Conservation (phyloP, 2,888 invertebrate species). For the Acronicta psi region DNA sequence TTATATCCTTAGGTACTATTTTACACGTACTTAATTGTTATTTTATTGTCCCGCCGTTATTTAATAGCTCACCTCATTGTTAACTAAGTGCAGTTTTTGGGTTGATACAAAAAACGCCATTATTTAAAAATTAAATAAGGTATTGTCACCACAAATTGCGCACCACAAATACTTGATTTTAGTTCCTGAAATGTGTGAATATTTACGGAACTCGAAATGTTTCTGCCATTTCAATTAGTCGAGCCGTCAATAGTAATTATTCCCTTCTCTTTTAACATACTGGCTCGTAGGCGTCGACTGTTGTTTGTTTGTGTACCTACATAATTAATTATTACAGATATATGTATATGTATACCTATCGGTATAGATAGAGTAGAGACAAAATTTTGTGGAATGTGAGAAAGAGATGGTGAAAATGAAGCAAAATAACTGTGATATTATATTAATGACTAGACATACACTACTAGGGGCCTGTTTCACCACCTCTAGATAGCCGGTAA, state of each 20-base stretch:
- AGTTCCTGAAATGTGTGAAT: slow-evolving; percentile 40
- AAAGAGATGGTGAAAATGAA: too few species aligned
- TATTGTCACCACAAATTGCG: slow-evolving; percentile 12
- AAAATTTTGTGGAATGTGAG: too few species aligned
- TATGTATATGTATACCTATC: not conserved
- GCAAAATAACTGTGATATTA: too few species aligned
- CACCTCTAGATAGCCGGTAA: too few species aligned
- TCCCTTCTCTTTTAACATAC: slow-evolving; percentile 31
- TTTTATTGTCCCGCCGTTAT: slow-evolving; percentile 7
- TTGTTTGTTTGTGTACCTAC: slow-evolving; percentile 2
- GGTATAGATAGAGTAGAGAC: not conserved
- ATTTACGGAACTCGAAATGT: slow-evolving; percentile 40
- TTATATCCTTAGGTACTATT: too few species aligned
- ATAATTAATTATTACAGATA: not conserved
- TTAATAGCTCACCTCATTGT: slow-evolving; percentile 28
- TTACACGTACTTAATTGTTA: too few species aligned
- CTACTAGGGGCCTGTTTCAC: too few species aligned
- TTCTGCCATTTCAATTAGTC: slow-evolving; percentile 37
- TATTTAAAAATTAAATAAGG: not conserved
- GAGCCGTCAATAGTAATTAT: slow-evolving; percentile 37
- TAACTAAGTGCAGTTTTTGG: slow-evolving; percentile 14
- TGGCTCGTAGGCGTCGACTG: slow-evolving; percentile 2
- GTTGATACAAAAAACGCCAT: slow-evolving; percentile 11
- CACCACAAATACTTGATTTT: slow-evolving; percentile 1
- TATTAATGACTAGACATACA: too few species aligned